Percentiles rank a stretch among this genome's conserved stretches.
Evolutionary conservation across 2,888 invertebrate species (phyloP).

Genomic region (Noctua janthe): DNA sequence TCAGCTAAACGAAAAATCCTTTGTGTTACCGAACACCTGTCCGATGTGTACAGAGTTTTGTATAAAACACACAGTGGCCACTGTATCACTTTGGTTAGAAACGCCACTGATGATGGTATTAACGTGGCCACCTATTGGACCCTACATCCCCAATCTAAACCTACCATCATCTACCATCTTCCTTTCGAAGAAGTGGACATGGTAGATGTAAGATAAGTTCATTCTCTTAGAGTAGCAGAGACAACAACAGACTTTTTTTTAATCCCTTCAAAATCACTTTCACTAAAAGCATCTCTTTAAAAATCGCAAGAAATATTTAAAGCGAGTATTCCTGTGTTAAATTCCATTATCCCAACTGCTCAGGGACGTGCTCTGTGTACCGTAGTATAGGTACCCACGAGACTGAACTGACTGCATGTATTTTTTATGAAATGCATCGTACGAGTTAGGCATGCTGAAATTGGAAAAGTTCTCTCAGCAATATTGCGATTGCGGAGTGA

Average conservation of each 20-base stretch:
- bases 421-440: constrained; percentile 60
- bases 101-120: neutral
- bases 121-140: neutral
- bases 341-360: constrained; percentile 18
- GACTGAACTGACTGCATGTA: constrained; percentile 20
- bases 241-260: neutral
- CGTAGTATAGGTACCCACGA: constrained; percentile 5
- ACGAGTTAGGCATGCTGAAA: constrained; percentile 49
- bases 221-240: neutral
- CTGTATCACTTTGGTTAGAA: neutral
- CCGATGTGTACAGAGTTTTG: neutral
- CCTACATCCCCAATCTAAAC: neutral
- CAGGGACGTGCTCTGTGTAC: constrained; percentile 14
- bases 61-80: neutral
- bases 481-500: constrained; percentile 20
- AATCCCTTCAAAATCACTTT: neutral
- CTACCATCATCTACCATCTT: neutral
- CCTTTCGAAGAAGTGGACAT: neutral
- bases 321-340: neutral
- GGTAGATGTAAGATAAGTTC: neutral
- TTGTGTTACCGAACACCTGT: constrained; percentile 7
- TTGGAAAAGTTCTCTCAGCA: constrained; percentile 56
- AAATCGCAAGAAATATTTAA: constrained; percentile 7
- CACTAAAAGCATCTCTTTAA: constrained; percentile 3
- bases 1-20: constrained; percentile 22